Conservation (phyloP, 2,888 invertebrate genomes). For the Polia nebulosa region DNA sequence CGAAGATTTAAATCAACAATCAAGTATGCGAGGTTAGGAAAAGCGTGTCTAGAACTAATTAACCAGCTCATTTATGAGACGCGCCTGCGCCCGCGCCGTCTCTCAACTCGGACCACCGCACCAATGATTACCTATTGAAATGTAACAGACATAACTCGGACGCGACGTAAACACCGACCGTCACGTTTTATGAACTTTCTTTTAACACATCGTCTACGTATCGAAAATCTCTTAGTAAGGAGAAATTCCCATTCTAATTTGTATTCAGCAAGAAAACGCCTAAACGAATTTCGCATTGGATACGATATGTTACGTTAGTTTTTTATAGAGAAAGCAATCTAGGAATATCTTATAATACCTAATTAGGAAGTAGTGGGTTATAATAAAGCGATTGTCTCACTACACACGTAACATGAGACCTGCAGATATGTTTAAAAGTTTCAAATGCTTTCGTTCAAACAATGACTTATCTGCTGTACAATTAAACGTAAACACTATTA, state of each 20-base stretch:
- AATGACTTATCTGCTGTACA: conserved; percentile 59
- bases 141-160: conserved; percentile 64
- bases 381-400: conserved; percentile 51
- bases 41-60: background rate
- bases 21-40: background rate
- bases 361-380: conserved; percentile 69
- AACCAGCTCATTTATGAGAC: conserved; percentile 26
- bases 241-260: conserved; percentile 86
- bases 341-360: conserved; percentile 71
- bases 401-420: conserved; percentile 50
- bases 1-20: conserved; percentile 1
- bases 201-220: conserved; percentile 79
- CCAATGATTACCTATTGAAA: conserved; percentile 66
- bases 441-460: conserved; percentile 60
- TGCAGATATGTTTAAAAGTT: conserved; percentile 38
- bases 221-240: conserved; percentile 82
- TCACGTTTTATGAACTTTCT: conserved; percentile 80
- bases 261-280: conserved; percentile 82
- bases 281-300: conserved; percentile 79
- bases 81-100: conserved; percentile 14
- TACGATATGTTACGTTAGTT: conserved; percentile 77
- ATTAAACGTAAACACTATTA: conserved; percentile 63
- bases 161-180: conserved; percentile 69
- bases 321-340: conserved; percentile 73
- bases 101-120: conserved; percentile 10